These are phyloP conservation scores for Drosophila willistoni DNA, from an alignment of 1,140 invertebrate species.

Conservation along the genomic window DNA sequence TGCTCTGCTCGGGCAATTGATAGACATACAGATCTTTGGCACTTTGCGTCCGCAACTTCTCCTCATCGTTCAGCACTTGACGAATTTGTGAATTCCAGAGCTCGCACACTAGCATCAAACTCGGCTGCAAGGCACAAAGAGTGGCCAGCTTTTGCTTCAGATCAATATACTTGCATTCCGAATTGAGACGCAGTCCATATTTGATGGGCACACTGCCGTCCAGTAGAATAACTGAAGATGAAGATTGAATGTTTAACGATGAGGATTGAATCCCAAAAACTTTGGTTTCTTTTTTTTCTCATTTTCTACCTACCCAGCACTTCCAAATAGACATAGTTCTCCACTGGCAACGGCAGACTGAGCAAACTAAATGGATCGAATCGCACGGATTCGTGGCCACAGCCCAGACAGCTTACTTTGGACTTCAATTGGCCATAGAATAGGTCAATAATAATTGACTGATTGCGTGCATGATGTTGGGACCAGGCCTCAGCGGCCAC, in stretches of 20 bases:
- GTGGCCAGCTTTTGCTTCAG: conserved; percentile 88
- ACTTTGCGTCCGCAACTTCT: conserved; percentile 77
- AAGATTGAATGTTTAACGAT: too few species aligned
- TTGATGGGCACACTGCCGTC: conserved; percentile 92
- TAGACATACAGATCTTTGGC: conserved; percentile 81
- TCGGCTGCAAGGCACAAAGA: conserved; percentile 86
- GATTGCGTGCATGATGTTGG: conserved; percentile 90
- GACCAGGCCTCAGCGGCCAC: conserved; percentile 93
- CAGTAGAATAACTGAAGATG: conserved; percentile 86
- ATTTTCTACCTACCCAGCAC: conserved; percentile 86
- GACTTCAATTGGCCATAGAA: conserved; percentile 96
- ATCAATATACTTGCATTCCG: conserved; percentile 90
- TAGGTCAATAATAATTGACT: conserved; percentile 93
- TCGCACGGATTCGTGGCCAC: conserved; percentile 91
- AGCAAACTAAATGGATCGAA: conserved; percentile 96
- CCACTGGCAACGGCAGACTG: conserved; percentile 93
- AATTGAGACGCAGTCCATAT: conserved; percentile 91
- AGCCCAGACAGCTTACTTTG: conserved; percentile 91
- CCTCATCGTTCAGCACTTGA: conserved; percentile 82
- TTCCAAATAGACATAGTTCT: conserved; percentile 89
- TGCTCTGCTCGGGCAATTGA: conserved; percentile 77
- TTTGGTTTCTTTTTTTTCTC: not conserved
- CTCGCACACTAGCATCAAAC: conserved; percentile 88
- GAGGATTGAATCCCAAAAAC: too few species aligned
- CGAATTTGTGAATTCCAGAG: conserved; percentile 88